Percentiles rank a stretch among this genome's conserved stretches.
These are phyloP conservation scores for Colius striatus DNA, from an alignment of 2,113 vertebrate genomes.

Conservation along the genomic window DNA sequence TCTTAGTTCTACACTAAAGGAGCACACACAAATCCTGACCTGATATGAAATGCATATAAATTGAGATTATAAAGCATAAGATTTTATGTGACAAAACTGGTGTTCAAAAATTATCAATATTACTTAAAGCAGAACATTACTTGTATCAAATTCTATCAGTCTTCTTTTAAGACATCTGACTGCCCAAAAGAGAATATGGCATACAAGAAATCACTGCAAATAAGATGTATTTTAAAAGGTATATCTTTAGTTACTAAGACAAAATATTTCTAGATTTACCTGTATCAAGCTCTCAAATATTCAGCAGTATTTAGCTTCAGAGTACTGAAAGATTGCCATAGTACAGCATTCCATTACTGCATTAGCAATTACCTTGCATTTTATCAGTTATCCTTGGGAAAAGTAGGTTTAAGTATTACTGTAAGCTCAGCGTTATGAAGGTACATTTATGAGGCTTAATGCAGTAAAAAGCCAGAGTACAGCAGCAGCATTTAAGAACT, in stretches of 20 bases:
- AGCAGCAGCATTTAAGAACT: conserved; percentile 45
- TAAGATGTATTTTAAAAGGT: neutral
- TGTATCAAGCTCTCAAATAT: conserved; percentile 41
- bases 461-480: conserved; percentile 47
- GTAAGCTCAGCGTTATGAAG: conserved; percentile 39
- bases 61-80: neutral
- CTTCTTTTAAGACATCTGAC: conserved; percentile 7
- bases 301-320: conserved; percentile 41
- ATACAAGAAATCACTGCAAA: neutral
- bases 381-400: conserved; percentile 46
- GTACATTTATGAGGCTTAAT: conserved; percentile 33
- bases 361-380: conserved; percentile 55
- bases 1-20: neutral
- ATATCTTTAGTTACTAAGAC: conserved; percentile 29
- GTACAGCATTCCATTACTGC: conserved; percentile 13
- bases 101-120: neutral
- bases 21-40: neutral
- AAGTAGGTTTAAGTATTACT: neutral
- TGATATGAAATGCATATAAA: neutral
- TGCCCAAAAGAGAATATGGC: neutral
- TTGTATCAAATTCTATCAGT: neutral
- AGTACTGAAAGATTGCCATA: conserved; percentile 13
- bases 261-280: conserved; percentile 50
- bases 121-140: neutral
- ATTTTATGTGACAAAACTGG: neutral